Base-by-base conservation (phyloP, 2,113 vertebrate genomes). In the Leucosticte australis region DNA sequence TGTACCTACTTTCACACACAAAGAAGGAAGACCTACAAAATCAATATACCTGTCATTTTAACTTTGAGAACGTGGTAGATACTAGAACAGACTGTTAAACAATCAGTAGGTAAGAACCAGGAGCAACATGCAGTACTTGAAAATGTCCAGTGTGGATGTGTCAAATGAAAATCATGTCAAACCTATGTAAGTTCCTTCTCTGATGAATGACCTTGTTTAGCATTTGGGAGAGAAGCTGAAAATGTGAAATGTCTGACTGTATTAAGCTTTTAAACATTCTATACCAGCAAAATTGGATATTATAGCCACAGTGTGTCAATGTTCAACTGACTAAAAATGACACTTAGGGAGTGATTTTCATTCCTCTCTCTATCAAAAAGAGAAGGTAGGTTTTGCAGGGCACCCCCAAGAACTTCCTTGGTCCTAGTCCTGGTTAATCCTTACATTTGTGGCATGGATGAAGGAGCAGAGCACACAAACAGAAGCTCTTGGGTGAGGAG, bases 401-500 rank as follows among this genome's bases (percentile, higher is more conserved):
- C 24, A 53, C 3, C 8, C 6, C 27, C 0, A 22, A 67, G 39
- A 46, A 49, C 37, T 60, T 6, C 13, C 24, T 67, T 77, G 33
- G 15, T n/a, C 14, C 20, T 33, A 27, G 5, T 57, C 80, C 28
- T 69, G 31, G 15, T 63, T 63, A 83, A n/a, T 75, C 10, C 56
- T 82, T 80, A 26, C 28, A 44, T 74, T 41, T 67, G 39, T 88
- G 56, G 8, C 3, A 17, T 56, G 44, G 24, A 39, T 63, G 59
- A 80, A 49, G 47, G 50, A 90, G 67, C 2, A 2, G 60, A 77
- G 13, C 14, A 47, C 31, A 39, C 0, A 0, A 6, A 33, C 8
- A 49, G 44, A 85, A 46, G 46, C 10, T 79, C 20, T 30, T 77
- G 35, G 68, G 8, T 50, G 64, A 62, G 55, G 65, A 73, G 26